phyloP scores from a whole-genome alignment of 2,113 vertebrate species.

The Xenus cinereus region DNA sequence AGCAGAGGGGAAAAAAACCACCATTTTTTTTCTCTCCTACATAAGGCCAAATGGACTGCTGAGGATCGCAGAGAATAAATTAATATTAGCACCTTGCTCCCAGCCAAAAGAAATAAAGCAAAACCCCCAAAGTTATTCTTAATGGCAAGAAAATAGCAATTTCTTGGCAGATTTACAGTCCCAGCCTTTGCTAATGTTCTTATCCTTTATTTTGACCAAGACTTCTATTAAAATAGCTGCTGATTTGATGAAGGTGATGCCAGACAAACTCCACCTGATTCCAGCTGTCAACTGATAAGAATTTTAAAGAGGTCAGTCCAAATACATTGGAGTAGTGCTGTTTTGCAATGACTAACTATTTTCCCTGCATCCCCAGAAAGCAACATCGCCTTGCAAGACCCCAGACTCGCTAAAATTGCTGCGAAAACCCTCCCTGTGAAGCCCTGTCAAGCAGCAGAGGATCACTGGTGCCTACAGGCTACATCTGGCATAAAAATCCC shows the following conservation, averaged over 20 bases:
- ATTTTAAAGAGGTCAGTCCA: neutral
- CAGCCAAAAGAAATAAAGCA: neutral
- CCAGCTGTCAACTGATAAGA: neutral
- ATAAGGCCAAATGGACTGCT: neutral
- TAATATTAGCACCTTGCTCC: neutral
- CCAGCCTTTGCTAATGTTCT: neutral
- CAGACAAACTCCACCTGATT: neutral
- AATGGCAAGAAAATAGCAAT: neutral
- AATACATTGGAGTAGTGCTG: neutral
- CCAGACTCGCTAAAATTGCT: rapidly evolving
- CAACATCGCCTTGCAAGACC: neutral
- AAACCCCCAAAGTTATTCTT: neutral
- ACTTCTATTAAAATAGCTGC: neutral
- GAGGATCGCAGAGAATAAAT: neutral
- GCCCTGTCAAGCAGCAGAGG: neutral
- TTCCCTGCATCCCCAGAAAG: neutral
- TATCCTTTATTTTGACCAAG: neutral
- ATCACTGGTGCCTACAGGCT: neutral
- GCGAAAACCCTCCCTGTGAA: neutral
- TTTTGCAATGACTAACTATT: neutral
- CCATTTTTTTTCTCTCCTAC: neutral
- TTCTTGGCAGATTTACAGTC: neutral
- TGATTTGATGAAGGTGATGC: neutral
- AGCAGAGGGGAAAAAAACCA: neutral
- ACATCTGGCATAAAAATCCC: neutral